phyloP scores from a whole-genome alignment of 2,797 vertebrate genomes.

The Melanogrammus aeglefinus region DNA sequence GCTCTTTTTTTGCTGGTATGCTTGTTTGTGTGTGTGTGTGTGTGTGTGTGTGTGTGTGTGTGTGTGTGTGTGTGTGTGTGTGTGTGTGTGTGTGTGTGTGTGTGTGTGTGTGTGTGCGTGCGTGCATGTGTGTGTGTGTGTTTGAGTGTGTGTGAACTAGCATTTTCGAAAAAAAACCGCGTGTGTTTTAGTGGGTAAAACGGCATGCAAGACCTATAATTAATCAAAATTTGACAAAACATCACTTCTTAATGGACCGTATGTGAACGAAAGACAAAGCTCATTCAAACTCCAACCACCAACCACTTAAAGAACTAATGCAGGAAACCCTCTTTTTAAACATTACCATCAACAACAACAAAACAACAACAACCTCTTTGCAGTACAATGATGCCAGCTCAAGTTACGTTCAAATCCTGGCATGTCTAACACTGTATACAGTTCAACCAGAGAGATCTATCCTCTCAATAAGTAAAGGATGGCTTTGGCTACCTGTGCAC shows the following conservation, averaged over 20 bases:
- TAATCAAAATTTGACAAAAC: not conserved
- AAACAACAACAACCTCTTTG: conserved; percentile 21
- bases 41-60: no score
- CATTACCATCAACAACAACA: not conserved
- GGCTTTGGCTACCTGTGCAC: conserved; percentile 36
- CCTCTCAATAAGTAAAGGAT: conserved; percentile 65
- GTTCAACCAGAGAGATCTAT: conserved; percentile 54
- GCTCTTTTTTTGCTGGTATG: not conserved
- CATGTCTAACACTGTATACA: conserved; percentile 40
- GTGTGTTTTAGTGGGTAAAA: not conserved
- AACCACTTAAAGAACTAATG: not conserved
- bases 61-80: no score
- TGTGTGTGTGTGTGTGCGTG: no score
- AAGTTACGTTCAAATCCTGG: conserved; percentile 47
- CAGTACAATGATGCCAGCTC: conserved; percentile 25
- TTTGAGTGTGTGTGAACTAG: not conserved
- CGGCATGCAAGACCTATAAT: not conserved
- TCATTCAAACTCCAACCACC: not conserved
- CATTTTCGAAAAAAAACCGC: not conserved
- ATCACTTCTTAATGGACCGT: not conserved
- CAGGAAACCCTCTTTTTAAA: not conserved
- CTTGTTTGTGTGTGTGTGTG: not conserved
- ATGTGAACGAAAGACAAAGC: not conserved
- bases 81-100: no score
- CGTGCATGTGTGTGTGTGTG: no score